A percentile compares a stretch with the other conserved stretches of the same genome.
These are phyloP conservation scores for Huso huso DNA, from an alignment of 2,797 vertebrate species.

Conservation along the genomic window DNA sequence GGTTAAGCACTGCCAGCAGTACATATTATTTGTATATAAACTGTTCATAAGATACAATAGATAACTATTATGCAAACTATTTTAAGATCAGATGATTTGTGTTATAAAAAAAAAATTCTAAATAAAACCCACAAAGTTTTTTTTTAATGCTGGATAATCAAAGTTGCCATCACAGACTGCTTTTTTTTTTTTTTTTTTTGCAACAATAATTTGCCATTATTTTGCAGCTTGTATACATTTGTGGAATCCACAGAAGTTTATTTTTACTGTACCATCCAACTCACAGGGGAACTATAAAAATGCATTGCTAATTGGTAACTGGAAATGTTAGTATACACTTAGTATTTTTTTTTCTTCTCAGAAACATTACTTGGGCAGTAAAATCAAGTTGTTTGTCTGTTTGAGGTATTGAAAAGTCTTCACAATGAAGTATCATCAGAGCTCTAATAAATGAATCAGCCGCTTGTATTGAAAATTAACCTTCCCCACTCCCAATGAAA, in stretches of 20 bases:
- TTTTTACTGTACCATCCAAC: constrained; percentile 5
- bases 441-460: constrained; percentile 31
- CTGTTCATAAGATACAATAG: too few relatives aligned
- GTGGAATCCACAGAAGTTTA: too few relatives aligned
- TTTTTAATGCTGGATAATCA: too few relatives aligned
- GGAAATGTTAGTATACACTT: constrained; percentile 34
- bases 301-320: constrained; percentile 39
- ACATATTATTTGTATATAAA: too few relatives aligned
- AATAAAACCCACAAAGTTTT: too few relatives aligned
- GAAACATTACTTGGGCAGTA: constrained; percentile 17
- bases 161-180: too few relatives aligned
- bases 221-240: too few relatives aligned
- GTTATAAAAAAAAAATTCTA: too few relatives aligned
- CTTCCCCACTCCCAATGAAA: constrained; percentile 27
- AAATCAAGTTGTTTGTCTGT: constrained; percentile 30
- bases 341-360: constrained; percentile 32
- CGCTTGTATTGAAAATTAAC: constrained; percentile 11
- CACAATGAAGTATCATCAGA: constrained; percentile 10
- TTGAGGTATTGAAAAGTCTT: constrained; percentile 4
- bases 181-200: too few relatives aligned
- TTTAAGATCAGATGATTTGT: too few relatives aligned
- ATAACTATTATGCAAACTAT: too few relatives aligned
- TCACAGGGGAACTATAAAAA: constrained; percentile 27
- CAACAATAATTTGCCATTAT: too few relatives aligned
- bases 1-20: background rate